Percentiles rank a stretch among this genome's conserved stretches.
These are phyloP conservation scores for Capromys pilorides DNA, from an alignment of 2,797 vertebrate genomes.

Conservation along the genomic window DNA sequence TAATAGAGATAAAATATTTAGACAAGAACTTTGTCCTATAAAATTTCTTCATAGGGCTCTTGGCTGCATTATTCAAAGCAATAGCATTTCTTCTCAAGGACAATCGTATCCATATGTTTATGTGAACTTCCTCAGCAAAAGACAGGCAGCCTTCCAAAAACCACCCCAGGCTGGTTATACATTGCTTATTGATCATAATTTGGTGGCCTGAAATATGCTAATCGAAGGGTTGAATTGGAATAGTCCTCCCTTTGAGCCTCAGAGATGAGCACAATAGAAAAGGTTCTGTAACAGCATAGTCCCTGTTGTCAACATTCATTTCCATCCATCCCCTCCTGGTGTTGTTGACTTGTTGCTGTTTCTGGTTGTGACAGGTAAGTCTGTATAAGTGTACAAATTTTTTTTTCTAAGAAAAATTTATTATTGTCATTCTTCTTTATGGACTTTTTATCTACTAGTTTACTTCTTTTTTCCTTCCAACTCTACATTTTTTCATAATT, in stretches of 20 bases:
- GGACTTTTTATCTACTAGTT: slow-evolving; percentile 41
- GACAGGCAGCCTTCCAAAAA: not conserved
- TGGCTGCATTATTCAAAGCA: not conserved
- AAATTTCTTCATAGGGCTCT: not conserved
- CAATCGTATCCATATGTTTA: not conserved
- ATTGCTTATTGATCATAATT: not conserved
- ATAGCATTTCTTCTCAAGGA: not conserved
- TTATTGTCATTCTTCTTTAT: slow-evolving; percentile 57
- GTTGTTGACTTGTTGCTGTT: slow-evolving; percentile 75
- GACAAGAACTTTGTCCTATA: not conserved
- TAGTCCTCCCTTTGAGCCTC: not conserved
- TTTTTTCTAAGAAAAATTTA: slow-evolving; percentile 34
- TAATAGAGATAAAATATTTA: slow-evolving; percentile 12
- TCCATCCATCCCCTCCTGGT: not conserved
- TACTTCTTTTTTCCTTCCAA: not conserved
- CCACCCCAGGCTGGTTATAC: not conserved
- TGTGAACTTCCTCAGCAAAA: slow-evolving; percentile 35
- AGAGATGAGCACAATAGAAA: not conserved
- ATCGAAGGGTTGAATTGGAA: not conserved
- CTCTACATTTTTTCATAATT: slow-evolving; percentile 34
- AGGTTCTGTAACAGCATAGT: not conserved
- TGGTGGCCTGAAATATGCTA: not conserved
- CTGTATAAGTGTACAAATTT: not conserved
- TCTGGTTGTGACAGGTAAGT: slow-evolving; percentile 84
- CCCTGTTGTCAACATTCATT: slow-evolving; percentile 40